These are phyloP conservation scores for Pandemis heparana DNA, from an alignment of 2,888 invertebrate species.

Conservation along the genomic window DNA sequence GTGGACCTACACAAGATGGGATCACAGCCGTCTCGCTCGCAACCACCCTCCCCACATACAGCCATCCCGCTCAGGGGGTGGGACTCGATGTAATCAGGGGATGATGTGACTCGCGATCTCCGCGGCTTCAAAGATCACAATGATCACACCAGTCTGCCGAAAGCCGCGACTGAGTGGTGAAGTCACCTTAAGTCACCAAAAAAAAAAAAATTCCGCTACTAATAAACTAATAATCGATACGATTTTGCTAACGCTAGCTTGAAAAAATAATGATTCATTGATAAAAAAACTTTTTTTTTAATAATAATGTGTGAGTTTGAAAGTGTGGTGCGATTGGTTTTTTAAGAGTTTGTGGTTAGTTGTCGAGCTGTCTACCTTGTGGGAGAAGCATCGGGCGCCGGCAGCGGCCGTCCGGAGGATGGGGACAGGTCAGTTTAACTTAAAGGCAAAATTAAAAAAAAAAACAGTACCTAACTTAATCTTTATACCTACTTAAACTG, in stretches of 20 bases:
- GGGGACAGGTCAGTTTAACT: slow-evolving; percentile 88
- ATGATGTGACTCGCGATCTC: slow-evolving; percentile 86
- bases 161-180: slow-evolving; percentile 80
- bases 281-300: slow-evolving; percentile 40
- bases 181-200: slow-evolving; percentile 63
- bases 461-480: too few relatives aligned
- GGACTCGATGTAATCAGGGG: slow-evolving; percentile 85
- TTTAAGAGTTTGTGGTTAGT: slow-evolving; percentile 48
- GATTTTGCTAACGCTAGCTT: slow-evolving; percentile 11
- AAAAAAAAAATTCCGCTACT: slow-evolving; percentile 12
- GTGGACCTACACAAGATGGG: slow-evolving; percentile 88
- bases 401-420: slow-evolving; percentile 88
- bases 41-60: slow-evolving; percentile 45
- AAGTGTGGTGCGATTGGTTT: slow-evolving; percentile 50
- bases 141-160: slow-evolving; percentile 85
- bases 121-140: slow-evolving; percentile 85
- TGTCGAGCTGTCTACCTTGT: slow-evolving; percentile 84
- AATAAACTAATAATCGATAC: not conserved
- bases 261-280: slow-evolving; percentile 50
- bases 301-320: slow-evolving; percentile 38
- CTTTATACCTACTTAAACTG: too few relatives aligned
- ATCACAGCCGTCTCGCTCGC: slow-evolving; percentile 75
- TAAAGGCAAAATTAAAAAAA: not conserved
- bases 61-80: slow-evolving; percentile 77
- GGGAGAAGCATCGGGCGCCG: slow-evolving; percentile 87